These are phyloP conservation scores for Hemiscyllium ocellatum DNA, from an alignment of 2,113 vertebrate species.

Conservation along the genomic window DNA sequence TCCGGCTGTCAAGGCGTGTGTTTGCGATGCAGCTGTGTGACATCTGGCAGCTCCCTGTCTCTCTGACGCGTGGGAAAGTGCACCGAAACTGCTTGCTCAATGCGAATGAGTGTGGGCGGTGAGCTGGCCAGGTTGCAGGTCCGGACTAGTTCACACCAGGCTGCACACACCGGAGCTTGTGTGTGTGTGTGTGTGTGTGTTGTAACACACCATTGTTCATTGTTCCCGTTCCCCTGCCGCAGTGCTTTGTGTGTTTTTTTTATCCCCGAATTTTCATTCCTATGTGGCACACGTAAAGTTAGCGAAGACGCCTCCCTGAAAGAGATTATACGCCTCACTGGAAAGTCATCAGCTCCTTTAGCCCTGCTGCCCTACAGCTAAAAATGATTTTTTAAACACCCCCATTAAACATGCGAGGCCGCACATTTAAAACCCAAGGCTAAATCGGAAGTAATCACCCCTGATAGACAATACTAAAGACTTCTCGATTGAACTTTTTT, in stretches of 20 bases:
- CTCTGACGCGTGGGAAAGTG: conserved; percentile 40
- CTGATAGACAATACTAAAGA: background rate
- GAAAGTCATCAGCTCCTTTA: background rate
- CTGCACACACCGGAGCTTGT: background rate
- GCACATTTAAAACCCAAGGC: background rate
- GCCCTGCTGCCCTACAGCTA: background rate
- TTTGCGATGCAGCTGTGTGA: conserved; percentile 28
- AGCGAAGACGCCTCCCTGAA: background rate
- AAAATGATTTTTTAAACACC: background rate
- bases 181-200: background rate
- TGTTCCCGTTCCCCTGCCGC: background rate
- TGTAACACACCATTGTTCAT: background rate
- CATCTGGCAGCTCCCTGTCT: conserved; percentile 2
- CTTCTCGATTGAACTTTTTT: no score
- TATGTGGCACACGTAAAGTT: background rate
- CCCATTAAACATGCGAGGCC: no score
- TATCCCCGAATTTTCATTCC: background rate
- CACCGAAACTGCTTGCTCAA: conserved; percentile 49
- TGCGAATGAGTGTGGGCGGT: conserved; percentile 39
- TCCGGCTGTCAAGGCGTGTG: conserved; percentile 15
- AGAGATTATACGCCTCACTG: background rate
- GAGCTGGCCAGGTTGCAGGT: background rate
- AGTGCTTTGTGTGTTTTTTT: background rate
- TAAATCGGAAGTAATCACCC: background rate
- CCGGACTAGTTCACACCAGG: background rate